Base-by-base conservation (phyloP, 2,888 invertebrate species). In the Smittia sp. region DNA sequence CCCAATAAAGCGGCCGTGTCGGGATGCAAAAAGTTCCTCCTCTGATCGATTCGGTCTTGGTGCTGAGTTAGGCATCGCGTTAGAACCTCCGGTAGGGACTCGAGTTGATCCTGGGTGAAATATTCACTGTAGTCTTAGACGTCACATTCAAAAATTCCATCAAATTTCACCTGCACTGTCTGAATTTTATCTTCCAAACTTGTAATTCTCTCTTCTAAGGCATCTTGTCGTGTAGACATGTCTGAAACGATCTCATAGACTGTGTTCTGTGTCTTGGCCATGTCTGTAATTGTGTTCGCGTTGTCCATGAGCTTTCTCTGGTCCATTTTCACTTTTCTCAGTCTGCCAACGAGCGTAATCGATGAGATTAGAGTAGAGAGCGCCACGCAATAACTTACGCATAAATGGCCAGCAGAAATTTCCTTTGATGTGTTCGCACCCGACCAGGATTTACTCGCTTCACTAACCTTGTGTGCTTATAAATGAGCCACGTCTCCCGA, bases 301-400 rank as follows among this genome's bases (percentile, higher is more conserved):
- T 98, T 98, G 83, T 99, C 99, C 91, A 96, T 96, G 79, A 99
- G 85, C 85, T 99, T 99, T 82, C 99, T 88, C 86, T 99, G 98
- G 86, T 98, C 98, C 94, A 98, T 96, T 87, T 99, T 99, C 76
- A 99, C 98, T 87, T 98, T 96, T 81, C 99, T 88, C 84, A 99
- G 90, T 83, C 98, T 98, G 83, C 75, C 75, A 70, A 75, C 63
- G 46, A 22, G 22, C 32, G 39, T 13, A 62, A 27, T 25, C 25
- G 24, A 20, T 24, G n/a, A 9, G 24, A 24, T 65, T 32, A 9
- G 3, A 32, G 18, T 58, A 22, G 1, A 6, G 11, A 58, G 22
- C 65, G 46, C 11, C 6, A 9, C 24, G 25, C 2, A 15, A 74
- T 18, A 58, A 89, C 92, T 90, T 87, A 98, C 98, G 96, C 95